Evolutionary conservation across 64 coral and sea anemone species (phyloP), one percentile per base, ranked within the genome.

Genomic region (Stichodactyla mertensii): DNA sequence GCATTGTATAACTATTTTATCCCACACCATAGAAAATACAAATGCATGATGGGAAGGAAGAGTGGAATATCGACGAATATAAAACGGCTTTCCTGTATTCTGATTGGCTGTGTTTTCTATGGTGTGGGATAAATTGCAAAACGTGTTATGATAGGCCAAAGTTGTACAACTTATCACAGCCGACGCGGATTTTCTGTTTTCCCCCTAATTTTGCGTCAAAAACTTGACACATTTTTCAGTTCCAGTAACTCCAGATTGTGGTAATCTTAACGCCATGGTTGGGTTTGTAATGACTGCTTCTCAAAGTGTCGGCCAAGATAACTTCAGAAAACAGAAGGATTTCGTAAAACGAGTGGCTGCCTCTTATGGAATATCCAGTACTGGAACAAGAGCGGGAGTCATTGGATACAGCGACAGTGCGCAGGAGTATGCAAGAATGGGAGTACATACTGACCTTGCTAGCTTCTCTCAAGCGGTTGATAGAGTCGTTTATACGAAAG

Each of bases 401-500:
- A 70, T 90, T 36, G 78, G 81, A 28, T 79, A 85, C 20, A 58
- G 83, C 13, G 71, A 52, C 22, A 52, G 77, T 59, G 89, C 83
- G 10, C 53, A 79, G 58, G 67, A 86, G 56, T 74, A 90, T 22
- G 78, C 84, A 45, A 51, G 28, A 62, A 85, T 90, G 56, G 89
- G 71, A 0, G 89, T 80, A 62, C 84, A 85, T 12, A 52, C 83
- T 10, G 85, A 90, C 89, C 82, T 86, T 1, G 61, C 52, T 71
- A 84, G 78, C 31, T 92, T 86, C 64, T 64, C 52, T 51, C 22
- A n/a, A 51, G 77, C 67, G 52, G 84, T 80, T 77, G 93, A 86
- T 64, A 56, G 10, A 53, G 71, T 87, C 13, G 54, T 45, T 87
- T 83, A 16, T 92, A 95, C 64, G 12, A 88, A 27, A 84, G 93